Conservation (phyloP, 2,797 vertebrate genomes). For the Brotula barbata region DNA sequence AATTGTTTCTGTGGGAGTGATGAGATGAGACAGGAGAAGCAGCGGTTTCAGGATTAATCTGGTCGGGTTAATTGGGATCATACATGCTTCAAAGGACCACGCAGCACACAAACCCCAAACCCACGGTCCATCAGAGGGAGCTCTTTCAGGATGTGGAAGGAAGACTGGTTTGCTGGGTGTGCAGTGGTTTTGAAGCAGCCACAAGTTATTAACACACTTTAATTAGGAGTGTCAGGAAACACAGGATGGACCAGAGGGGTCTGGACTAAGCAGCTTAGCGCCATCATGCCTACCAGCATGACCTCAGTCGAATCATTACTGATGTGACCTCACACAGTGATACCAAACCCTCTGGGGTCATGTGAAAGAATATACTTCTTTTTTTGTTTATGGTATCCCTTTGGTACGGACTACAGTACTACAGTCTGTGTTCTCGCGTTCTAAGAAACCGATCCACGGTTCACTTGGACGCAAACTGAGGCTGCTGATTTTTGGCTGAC, state of each 20-base stretch:
- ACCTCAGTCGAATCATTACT: conserved; percentile 30
- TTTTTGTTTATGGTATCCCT: too few species aligned
- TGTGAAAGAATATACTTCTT: too few species aligned
- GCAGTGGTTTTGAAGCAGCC: conserved; percentile 49
- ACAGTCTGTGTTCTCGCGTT: too few species aligned
- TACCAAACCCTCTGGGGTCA: not conserved
- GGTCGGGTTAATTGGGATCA: conserved; percentile 60
- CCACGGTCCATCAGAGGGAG: conserved; percentile 12
- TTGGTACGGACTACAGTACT: too few species aligned
- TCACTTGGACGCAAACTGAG: too few species aligned
- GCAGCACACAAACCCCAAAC: conserved; percentile 35
- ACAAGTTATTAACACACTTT: conserved; percentile 62
- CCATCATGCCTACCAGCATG: conserved; percentile 41
- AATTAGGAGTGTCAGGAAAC: conserved; percentile 48
- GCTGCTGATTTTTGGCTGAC: too few species aligned
- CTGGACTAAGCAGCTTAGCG: conserved; percentile 51
- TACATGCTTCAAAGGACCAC: conserved; percentile 48
- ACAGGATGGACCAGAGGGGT: conserved; percentile 43
- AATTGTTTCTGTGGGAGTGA: conserved; percentile 41
- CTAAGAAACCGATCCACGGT: too few species aligned
- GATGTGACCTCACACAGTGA: conserved; percentile 42
- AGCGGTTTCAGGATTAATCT: conserved; percentile 58
- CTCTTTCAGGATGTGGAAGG: conserved; percentile 4
- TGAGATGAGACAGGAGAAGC: conserved; percentile 64
- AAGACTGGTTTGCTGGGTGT: conserved; percentile 34